phyloP scores from a whole-genome alignment of 1,140 invertebrate species.

The Semibalanus balanoides region DNA sequence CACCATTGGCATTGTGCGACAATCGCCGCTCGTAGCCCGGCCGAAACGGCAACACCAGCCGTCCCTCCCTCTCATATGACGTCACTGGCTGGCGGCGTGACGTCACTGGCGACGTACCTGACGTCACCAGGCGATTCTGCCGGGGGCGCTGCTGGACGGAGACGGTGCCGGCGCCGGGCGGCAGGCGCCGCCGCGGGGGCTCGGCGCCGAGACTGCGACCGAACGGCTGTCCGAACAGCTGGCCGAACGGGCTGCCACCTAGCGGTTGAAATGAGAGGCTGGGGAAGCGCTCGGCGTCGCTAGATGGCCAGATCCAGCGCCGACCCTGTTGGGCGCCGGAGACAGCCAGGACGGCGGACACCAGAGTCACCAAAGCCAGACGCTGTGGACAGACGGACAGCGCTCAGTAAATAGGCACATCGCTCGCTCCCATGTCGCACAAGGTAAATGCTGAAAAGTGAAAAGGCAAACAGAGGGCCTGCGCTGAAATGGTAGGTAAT shows the following conservation, averaged over 20 bases:
- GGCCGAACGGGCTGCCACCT: background rate
- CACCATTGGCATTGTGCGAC: background rate
- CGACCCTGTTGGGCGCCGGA: too few species aligned
- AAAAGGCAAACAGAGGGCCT: too few species aligned
- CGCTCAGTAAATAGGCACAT: too few species aligned
- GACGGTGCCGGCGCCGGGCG: too few species aligned
- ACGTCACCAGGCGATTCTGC: background rate
- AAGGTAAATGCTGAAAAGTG: too few species aligned
- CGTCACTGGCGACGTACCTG: background rate
- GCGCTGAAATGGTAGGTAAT: too few species aligned
- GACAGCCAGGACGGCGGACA: background rate
- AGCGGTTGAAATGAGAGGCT: background rate
- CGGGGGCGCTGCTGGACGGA: too few species aligned
- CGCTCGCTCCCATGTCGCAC: too few species aligned
- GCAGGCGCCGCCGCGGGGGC: too few species aligned
- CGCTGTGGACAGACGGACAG: background rate
- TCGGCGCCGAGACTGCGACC: background rate
- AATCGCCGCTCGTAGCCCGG: background rate
- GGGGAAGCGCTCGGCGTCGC: background rate
- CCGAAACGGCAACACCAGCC: background rate
- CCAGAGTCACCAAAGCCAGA: background rate
- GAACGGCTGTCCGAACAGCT: too few species aligned
- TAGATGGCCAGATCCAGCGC: background rate
- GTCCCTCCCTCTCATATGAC: background rate
- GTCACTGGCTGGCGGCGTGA: background rate